These are phyloP conservation scores for Tetranychus piercei DNA, from an alignment of 2,888 invertebrate genomes.

Conservation along the genomic window DNA sequence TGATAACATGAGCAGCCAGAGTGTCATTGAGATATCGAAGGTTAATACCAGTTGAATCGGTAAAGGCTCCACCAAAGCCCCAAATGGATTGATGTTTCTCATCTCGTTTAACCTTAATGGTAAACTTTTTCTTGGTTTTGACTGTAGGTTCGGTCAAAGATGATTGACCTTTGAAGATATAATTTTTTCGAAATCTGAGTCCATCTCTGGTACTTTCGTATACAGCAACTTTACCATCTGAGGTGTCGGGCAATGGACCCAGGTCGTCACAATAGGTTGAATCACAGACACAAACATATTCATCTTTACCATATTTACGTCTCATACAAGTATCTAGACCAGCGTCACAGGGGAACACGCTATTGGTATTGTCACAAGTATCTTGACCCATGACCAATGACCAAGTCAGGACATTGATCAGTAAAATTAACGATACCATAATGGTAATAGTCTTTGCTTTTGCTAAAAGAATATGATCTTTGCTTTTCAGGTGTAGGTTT, in stretches of 20 bases:
- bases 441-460: neutral
- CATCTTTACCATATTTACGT: neutral
- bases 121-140: neutral
- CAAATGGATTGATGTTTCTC: slow-evolving; percentile 14
- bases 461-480: too few relatives aligned
- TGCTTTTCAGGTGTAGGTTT: too few relatives aligned
- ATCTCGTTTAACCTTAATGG: neutral
- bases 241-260: neutral
- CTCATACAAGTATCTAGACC: neutral
- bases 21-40: slow-evolving; percentile 43
- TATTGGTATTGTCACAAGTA: too few relatives aligned
- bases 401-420: neutral
- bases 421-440: neutral
- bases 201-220: slow-evolving; percentile 1
- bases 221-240: neutral
- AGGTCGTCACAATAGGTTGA: neutral
- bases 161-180: neutral
- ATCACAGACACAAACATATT: neutral
- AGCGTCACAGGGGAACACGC: neutral
- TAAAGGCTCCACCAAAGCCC: slow-evolving; percentile 35
- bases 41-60: slow-evolving; percentile 50
- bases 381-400: neutral
- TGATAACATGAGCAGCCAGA: slow-evolving; percentile 39
- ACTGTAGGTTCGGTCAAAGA: neutral
- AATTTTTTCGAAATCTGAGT: neutral